Evolutionary conservation across 2,888 invertebrate genomes (phyloP).

Genomic region (Heliconius charithonia): DNA sequence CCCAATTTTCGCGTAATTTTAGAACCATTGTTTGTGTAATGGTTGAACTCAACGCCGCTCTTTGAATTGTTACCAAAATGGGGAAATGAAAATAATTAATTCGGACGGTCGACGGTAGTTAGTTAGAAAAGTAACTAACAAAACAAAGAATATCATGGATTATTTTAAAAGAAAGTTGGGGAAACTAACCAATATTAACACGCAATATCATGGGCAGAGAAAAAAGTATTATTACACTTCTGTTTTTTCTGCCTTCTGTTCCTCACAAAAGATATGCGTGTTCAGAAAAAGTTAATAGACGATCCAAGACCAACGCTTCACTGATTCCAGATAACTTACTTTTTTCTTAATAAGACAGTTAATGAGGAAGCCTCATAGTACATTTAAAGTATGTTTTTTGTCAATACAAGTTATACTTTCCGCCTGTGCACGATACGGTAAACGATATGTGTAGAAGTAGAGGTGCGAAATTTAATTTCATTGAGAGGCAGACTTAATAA

Average conservation of each 20-base stretch:
- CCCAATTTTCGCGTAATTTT: too few species aligned
- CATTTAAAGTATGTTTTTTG: neutral
- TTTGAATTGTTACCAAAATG: too few species aligned
- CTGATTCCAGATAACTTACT: neutral
- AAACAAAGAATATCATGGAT: too few species aligned
- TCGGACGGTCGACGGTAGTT: neutral
- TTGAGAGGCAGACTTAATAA: too few species aligned
- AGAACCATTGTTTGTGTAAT: too few species aligned
- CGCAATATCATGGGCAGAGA: neutral
- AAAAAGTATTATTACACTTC: neutral
- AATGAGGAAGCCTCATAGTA: conserved; percentile 4
- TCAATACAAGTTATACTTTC: neutral
- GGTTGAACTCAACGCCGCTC: too few species aligned
- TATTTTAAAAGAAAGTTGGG: too few species aligned
- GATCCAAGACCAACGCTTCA: conserved; percentile 5
- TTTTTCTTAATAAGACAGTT: neutral
- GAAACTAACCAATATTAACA: too few species aligned
- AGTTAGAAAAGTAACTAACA: neutral
- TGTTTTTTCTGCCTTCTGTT: too few species aligned
- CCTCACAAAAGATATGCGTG: neutral
- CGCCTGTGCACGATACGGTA: neutral
- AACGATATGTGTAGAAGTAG: too few species aligned
- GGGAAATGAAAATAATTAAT: too few species aligned
- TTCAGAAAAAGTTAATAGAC: neutral
- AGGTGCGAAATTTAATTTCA: too few species aligned